These are phyloP conservation scores for Molossus molossus DNA, from an alignment of 2,797 vertebrate species.

Conservation along the genomic window DNA sequence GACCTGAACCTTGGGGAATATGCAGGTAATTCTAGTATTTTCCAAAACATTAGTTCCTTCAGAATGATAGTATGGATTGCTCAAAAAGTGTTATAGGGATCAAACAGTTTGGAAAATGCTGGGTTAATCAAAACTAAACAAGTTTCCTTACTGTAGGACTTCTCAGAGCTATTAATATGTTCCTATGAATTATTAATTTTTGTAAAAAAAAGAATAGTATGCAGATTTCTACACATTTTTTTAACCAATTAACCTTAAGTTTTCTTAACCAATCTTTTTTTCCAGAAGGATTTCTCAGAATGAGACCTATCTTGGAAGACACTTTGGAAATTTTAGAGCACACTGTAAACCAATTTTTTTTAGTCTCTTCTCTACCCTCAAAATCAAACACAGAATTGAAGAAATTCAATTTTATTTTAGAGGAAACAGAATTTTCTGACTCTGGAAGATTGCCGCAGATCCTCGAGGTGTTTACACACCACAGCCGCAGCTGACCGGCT, in stretches of 20 bases:
- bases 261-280: slow-evolving; percentile 49
- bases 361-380: slow-evolving; percentile 7
- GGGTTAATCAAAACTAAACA: slow-evolving; percentile 22
- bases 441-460: neutral
- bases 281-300: slow-evolving; percentile 39
- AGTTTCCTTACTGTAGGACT: neutral
- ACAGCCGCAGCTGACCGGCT: neutral
- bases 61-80: slow-evolving; percentile 24
- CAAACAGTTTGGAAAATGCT: slow-evolving; percentile 26
- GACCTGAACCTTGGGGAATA: neutral
- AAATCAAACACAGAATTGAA: slow-evolving; percentile 47
- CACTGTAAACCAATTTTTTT: slow-evolving; percentile 11
- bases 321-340: slow-evolving; percentile 42
- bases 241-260: slow-evolving; percentile 21
- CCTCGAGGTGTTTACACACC: neutral
- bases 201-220: neutral
- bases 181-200: neutral
- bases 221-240: slow-evolving; percentile 19
- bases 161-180: slow-evolving; percentile 12
- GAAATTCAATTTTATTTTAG: slow-evolving; percentile 37
- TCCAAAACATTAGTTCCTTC: slow-evolving; percentile 11
- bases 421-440: slow-evolving; percentile 37
- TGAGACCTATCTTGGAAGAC: neutral
- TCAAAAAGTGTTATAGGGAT: neutral
- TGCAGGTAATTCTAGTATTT: neutral